Conservation (phyloP, 2,113 vertebrate species). For the Salvelinus namaycush region DNA sequence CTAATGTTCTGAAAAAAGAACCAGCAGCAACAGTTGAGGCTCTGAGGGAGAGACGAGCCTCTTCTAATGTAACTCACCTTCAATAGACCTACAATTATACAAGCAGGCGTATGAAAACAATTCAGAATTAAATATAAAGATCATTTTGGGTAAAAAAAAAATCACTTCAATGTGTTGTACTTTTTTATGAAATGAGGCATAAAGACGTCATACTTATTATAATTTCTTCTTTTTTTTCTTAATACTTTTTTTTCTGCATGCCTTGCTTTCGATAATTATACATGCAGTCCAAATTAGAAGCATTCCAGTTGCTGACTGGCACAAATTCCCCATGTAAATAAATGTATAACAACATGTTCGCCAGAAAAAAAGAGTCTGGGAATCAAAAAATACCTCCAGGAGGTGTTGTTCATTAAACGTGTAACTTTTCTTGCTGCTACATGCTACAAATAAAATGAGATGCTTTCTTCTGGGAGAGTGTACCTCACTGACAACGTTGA, state of each 20-base stretch:
- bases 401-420: conserved; percentile 85
- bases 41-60: conserved; percentile 55
- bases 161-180: too few species aligned
- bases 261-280: conserved; percentile 12
- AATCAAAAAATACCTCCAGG: conserved; percentile 66
- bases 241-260: background rate
- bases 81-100: conserved; percentile 34
- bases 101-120: conserved; percentile 23
- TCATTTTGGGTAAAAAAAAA: too few species aligned
- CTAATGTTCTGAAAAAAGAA: conserved; percentile 77
- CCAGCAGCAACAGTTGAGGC: conserved; percentile 68
- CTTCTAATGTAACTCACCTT: conserved; percentile 64
- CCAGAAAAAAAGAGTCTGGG: conserved; percentile 34
- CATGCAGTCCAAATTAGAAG: conserved; percentile 23
- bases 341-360: conserved; percentile 53
- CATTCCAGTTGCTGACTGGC: conserved; percentile 38
- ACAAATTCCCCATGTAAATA: conserved; percentile 51
- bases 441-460: conserved; percentile 51
- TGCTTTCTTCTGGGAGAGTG: conserved; percentile 60
- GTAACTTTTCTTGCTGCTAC: conserved; percentile 73
- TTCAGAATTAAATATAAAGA: too few species aligned
- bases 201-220: background rate
- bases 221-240: background rate
- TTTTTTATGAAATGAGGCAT: too few species aligned
- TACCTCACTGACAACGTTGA: conserved; percentile 75